Evolutionary conservation across 1,140 invertebrate species (phyloP).

Genomic region (Caenorhabditis tropicalis): DNA sequence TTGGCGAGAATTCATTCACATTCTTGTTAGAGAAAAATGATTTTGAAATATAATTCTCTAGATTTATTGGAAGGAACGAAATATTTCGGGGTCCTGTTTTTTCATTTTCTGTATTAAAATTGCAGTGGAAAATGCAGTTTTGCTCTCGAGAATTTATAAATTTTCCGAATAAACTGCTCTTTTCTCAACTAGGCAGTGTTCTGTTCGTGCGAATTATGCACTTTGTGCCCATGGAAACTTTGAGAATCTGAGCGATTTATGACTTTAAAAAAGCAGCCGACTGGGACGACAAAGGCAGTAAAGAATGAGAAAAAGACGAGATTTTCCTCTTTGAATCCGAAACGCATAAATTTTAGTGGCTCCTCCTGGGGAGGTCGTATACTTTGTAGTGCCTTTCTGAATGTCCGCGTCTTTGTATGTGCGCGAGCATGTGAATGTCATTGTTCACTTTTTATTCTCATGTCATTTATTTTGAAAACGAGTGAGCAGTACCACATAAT

Average conservation of each 20-base stretch:
- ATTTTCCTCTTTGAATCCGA: neutral
- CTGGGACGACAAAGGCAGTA: too few species aligned
- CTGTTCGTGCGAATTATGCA: neutral
- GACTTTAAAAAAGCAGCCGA: too few species aligned
- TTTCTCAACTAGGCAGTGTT: neutral
- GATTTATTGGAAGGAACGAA: too few species aligned
- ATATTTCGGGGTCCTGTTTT: too few species aligned
- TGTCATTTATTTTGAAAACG: neutral
- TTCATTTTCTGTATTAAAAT: too few species aligned
- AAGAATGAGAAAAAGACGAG: neutral
- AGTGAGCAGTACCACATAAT: neutral
- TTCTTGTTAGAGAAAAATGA: too few species aligned
- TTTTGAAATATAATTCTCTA: too few species aligned
- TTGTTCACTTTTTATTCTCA: neutral
- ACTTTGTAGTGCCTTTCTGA: neutral
- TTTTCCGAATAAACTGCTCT: too few species aligned
- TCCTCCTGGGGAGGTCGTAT: slow-evolving; percentile 23
- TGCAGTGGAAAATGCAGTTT: too few species aligned
- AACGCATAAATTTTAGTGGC: slow-evolving; percentile 31
- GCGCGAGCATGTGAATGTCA: neutral
- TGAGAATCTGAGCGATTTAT: neutral
- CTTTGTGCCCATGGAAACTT: neutral
- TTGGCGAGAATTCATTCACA: neutral
- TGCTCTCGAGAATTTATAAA: too few species aligned
- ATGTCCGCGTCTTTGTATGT: neutral